A percentile compares a stretch with the other conserved stretches of the same genome.
phyloP scores from a whole-genome alignment of 1,140 invertebrate species.

The Sycophaga agraensis region DNA sequence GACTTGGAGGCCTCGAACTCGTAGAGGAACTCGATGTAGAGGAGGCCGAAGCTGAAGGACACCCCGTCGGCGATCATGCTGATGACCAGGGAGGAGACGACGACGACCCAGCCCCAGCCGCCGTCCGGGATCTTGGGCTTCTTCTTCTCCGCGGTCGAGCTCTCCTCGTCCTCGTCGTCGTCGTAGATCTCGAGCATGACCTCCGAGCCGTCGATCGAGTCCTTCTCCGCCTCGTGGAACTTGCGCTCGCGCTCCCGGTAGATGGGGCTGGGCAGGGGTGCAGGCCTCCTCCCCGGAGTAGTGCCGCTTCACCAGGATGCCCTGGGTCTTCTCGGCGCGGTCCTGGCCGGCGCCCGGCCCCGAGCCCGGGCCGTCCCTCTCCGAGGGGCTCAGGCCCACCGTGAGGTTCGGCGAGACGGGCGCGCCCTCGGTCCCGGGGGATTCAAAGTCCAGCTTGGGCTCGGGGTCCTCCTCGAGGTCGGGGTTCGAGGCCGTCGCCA shows the following conservation, averaged over 20 bases:
- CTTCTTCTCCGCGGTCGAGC: conserved; percentile 37
- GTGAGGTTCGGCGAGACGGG: conserved; percentile 30
- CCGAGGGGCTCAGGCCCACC: conserved; percentile 24
- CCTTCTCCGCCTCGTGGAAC: conserved; percentile 9
- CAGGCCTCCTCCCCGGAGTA: conserved; percentile 21
- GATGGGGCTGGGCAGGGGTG: neutral
- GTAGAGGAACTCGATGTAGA: conserved; percentile 84
- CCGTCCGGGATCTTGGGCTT: conserved; percentile 70
- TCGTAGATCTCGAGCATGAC: conserved; percentile 34
- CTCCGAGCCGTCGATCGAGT: conserved; percentile 35
- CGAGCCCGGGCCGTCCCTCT: conserved; percentile 20
- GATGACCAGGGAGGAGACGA: conserved; percentile 83
- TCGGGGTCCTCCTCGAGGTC: conserved; percentile 30
- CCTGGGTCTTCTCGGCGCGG: neutral
- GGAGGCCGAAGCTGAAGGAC: conserved; percentile 88
- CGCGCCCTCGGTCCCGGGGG: conserved; percentile 31
- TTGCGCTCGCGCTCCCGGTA: neutral
- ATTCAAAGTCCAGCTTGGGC: conserved; percentile 30
- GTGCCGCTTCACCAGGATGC: conserved; percentile 18
- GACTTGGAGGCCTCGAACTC: conserved; percentile 81
- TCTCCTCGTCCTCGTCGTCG: conserved; percentile 24
- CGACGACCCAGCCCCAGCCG: conserved; percentile 79
- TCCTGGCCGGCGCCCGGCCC: neutral
- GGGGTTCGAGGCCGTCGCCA: conserved; percentile 49
- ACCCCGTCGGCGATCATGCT: conserved; percentile 95